Evolutionary conservation across 35 echinoderm and acorn worm genomes (phyloP).

Genomic region (Stichopus chloronotus): DNA sequence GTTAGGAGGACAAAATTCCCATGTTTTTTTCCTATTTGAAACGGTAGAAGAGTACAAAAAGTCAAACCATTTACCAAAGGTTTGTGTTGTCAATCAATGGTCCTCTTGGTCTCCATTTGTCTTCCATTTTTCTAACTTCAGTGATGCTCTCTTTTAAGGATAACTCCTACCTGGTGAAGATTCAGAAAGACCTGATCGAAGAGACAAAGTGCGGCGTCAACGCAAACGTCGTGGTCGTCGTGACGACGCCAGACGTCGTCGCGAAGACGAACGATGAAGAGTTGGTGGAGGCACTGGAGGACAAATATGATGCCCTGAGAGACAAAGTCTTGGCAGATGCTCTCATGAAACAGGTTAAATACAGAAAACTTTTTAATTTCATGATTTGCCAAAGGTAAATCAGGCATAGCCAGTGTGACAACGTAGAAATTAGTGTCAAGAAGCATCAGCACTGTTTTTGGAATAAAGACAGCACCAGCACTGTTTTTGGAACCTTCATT

Average conservation of each 20-base stretch:
- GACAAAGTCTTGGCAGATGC: constrained; percentile 96
- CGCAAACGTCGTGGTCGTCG: constrained; percentile 76
- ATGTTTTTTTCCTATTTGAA: no score
- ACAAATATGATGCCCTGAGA: constrained; percentile 93
- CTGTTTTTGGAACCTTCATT: background rate
- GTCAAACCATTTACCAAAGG: no score
- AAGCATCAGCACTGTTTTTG: no score
- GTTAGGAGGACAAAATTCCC: no score
- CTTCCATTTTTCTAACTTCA: no score
- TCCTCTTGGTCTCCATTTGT: no score
- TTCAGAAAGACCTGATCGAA: constrained; percentile 76
- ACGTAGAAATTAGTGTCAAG: no score
- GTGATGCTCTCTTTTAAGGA: constrained; percentile 49
- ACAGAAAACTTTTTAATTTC: background rate
- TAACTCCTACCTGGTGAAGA: constrained; percentile 69
- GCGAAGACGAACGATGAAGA: constrained; percentile 84
- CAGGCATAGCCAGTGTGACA: no score
- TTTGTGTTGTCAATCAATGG: no score
- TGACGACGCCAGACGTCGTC: constrained; percentile 70
- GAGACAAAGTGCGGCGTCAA: constrained; percentile 77
- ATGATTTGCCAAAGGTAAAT: background rate
- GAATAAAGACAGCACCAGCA: no score
- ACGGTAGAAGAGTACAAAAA: no score
- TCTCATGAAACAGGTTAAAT: constrained; percentile 87
- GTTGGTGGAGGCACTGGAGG: constrained; percentile 88